Evolutionary conservation across 2,888 invertebrate genomes (phyloP), one percentile per base, ranked within the genome.

Genomic region (Diploptera punctata): DNA sequence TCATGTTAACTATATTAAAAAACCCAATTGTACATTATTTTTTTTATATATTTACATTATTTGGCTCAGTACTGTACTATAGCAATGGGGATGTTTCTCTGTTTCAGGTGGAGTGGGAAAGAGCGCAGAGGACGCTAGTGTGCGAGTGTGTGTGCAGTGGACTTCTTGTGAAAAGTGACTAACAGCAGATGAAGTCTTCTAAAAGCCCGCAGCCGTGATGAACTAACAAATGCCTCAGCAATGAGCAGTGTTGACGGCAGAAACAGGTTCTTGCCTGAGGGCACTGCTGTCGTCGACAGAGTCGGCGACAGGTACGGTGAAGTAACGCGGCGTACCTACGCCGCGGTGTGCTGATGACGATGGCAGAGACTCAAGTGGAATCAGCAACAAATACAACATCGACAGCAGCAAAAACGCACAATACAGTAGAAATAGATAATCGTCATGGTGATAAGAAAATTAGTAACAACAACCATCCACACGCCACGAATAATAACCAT

Each of bases 281-380:
- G 44, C 67, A 19, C 47, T 43, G 65, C 65, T 67, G 67, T 49
- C 67, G 67, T 49, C 49, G 33, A 24, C 29, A 31, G 49, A 67
- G 67, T 9, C n/a, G 67, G 24, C 67, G 67, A 67, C 67, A 67
- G 62, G 2, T 21, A 24, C 7, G 44, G 21, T 13, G 62, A 5
- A 3, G 44, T 13, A 38, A 62, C 82, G 78, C 80, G 85, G 84
- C 85, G 85, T 82, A 85, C 84, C 86, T 86, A 86, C 87, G 82
- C 83, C 82, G 82, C 82, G 81, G 77, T 79, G 82, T 85, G 84
- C 87, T 86, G 84, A 90, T 91, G 91, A 91, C 91, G 86, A 91
- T 91, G 91, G 91, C 91, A 85, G 88, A 88, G 86, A 87, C 87
- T 83, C 86, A 86, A 82, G 86, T 86, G 85, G 87, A 87, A 85